Conservation (phyloP, 1,140 invertebrate species). For the Papilio polytes region DNA sequence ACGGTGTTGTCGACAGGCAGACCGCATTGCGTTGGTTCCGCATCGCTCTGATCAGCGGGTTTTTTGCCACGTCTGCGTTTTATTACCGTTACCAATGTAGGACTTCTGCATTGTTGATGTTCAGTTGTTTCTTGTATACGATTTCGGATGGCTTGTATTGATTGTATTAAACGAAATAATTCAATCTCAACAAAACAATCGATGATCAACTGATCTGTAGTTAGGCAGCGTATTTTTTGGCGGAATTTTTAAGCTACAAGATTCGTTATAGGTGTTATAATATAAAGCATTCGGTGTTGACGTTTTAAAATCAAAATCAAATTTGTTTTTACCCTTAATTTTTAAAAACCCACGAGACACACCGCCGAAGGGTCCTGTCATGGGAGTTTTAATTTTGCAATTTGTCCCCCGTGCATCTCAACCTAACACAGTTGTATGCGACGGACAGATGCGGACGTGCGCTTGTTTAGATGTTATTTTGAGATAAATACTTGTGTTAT, state of each 20-base stretch:
- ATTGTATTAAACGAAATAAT: not conserved
- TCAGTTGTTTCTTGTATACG: not conserved
- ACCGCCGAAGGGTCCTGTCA: constrained; percentile 57
- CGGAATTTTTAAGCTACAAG: not conserved
- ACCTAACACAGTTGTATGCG: constrained; percentile 43
- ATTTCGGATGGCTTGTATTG: not conserved
- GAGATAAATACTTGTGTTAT: constrained; percentile 28
- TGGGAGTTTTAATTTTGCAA: constrained; percentile 73
- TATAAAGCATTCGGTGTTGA: constrained; percentile 1
- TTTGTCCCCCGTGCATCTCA: constrained; percentile 54
- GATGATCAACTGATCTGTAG: not conserved
- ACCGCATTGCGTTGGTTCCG: constrained; percentile 43
- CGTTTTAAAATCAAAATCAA: constrained; percentile 21
- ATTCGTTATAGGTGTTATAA: not conserved
- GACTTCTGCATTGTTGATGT: constrained; percentile 21
- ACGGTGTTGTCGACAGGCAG: constrained; percentile 13
- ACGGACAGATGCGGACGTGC: constrained; percentile 48
- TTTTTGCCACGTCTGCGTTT: constrained; percentile 54
- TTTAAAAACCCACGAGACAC: constrained; percentile 36
- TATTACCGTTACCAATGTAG: constrained; percentile 51
- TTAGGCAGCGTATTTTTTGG: too few species aligned
- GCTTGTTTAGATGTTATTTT: constrained; percentile 28
- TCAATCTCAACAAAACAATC: not conserved
- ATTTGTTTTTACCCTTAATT: constrained; percentile 25
- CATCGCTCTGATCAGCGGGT: constrained; percentile 39